Base-by-base conservation (phyloP, 2,888 invertebrate genomes). In the Entomobrya multifasciata region DNA sequence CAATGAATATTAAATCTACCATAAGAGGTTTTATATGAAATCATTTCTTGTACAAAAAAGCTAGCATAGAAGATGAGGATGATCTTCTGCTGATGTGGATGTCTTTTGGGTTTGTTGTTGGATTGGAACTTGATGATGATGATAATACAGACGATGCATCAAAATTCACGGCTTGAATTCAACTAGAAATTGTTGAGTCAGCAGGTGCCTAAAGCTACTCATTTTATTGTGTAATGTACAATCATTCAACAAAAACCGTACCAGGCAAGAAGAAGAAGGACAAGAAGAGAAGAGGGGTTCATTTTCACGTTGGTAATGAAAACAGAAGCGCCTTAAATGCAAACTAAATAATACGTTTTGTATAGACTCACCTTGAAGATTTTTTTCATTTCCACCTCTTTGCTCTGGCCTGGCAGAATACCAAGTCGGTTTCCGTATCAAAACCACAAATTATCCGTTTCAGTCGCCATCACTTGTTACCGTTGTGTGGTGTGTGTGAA, bases 161-260 rank as follows among this genome's bases (percentile, higher is more conserved):
- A 82, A 74, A 82, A 82, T 77, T 60, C 76, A 74, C 74, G 36
- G 60, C 52, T 82, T 76, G 67, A 60, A 70, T 70, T 78, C 77
- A 70, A 55, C 70, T 80, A 62, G 77, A 87, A 87, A 80, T 85
- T 87, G 84, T 85, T 87, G 87, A 87, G 87, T 87, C 87, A 87
- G 87, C 87, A 87, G 87, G 87, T 85, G 87, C 87, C 84, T 74
- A n/a, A 49, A 74, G 74, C 74, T 74, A 52, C 67, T 67, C 67
- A 22, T 67, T 67, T 67, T 67, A 67, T 67, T 60, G 25, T 36
- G 36, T 49, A 49, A n/a, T 62, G 62, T 62, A 30, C 27, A 62
- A 62, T 65, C 65, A 65, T 41, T 41, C 65, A 36, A 65, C n/a
- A 65, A 65, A 65, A 67, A 67, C 67, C 47, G 67, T 67, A 67